Conservation (phyloP, 2,113 vertebrate genomes). For the Passer domesticus region DNA sequence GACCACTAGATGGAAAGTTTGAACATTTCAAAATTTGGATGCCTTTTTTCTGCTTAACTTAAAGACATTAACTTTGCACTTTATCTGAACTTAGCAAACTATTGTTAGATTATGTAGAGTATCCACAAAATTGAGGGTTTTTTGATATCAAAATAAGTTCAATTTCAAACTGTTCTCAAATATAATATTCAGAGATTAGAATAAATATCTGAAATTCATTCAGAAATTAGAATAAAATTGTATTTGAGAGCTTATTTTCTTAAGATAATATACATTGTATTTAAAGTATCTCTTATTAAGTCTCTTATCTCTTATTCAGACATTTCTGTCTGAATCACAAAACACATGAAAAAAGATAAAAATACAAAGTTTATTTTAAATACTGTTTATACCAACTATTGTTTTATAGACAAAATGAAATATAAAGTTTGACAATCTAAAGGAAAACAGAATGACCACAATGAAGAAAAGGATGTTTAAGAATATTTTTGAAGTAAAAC, state of each 20-base stretch:
- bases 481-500: not conserved
- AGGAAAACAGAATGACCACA: not conserved
- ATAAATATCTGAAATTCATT: not conserved
- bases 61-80: not conserved
- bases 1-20: not conserved
- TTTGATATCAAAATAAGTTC: not conserved
- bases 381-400: not conserved
- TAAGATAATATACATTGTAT: not conserved
- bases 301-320: not conserved
- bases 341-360: not conserved
- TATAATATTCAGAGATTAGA: not conserved
- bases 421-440: not conserved
- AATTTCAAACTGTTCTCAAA: not conserved
- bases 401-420: not conserved
- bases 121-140: accelerated
- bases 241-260: not conserved
- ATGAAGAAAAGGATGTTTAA: not conserved
- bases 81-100: not conserved
- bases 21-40: not conserved
- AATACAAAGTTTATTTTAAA: not conserved
- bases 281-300: not conserved
- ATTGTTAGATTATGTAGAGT: not conserved
- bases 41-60: not conserved
- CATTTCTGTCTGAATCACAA: not conserved
- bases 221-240: not conserved